Evolutionary conservation across 2,113 vertebrate species (phyloP).

Genomic region (Sula dactylatra): DNA sequence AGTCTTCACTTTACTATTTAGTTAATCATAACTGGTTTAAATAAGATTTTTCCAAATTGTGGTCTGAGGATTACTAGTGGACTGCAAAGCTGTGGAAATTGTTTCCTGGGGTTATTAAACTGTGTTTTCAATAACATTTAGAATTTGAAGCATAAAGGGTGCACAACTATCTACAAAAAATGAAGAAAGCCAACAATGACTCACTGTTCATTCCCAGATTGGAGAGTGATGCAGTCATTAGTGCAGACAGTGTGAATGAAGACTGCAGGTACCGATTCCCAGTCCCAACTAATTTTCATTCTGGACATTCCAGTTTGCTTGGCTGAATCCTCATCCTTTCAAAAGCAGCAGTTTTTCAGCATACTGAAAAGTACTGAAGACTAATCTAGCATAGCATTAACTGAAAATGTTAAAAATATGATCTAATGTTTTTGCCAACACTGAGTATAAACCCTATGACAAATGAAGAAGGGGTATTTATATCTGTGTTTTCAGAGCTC

Average conservation of each 20-base stretch:
- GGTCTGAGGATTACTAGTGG: neutral
- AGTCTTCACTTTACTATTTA: neutral
- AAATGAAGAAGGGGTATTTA: neutral
- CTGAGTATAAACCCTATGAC: neutral
- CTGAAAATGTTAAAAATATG: slow-evolving; percentile 39
- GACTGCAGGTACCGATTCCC: neutral
- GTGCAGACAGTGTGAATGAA: neutral
- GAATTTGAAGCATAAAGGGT: neutral
- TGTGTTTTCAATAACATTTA: neutral
- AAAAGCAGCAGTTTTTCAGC: neutral
- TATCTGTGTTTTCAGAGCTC: slow-evolving; percentile 18
- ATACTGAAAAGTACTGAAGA: neutral
- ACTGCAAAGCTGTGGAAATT: neutral
- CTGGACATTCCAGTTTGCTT: neutral
- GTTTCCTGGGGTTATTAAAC: neutral
- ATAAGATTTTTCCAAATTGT: neutral
- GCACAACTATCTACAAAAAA: neutral
- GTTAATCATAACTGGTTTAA: neutral
- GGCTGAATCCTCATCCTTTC: neutral
- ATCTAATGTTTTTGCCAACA: neutral
- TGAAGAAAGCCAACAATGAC: neutral
- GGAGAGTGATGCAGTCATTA: neutral
- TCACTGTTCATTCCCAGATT: neutral
- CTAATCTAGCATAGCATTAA: neutral
- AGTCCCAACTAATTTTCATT: neutral